These are phyloP conservation scores for Pimephales promelas DNA, from an alignment of 2,113 vertebrate genomes.

Conservation along the genomic window DNA sequence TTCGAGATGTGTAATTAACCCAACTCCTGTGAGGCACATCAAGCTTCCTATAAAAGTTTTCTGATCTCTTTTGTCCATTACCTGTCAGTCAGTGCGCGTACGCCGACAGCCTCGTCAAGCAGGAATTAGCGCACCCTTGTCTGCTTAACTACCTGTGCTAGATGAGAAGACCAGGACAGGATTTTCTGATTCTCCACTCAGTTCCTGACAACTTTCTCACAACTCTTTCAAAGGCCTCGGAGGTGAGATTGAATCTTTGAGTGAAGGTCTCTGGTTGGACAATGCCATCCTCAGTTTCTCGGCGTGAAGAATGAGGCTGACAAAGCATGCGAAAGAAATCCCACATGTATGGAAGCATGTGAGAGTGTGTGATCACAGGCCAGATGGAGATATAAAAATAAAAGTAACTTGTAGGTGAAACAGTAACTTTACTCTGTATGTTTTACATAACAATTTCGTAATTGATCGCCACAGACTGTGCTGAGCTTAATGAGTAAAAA, in stretches of 20 bases:
- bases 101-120: constrained; percentile 41
- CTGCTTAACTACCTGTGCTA: constrained; percentile 45
- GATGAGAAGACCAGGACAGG: neutral
- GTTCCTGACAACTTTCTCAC: constrained; percentile 1
- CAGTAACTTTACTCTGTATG: neutral
- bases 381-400: constrained; percentile 15
- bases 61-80: constrained; percentile 49
- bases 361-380: neutral
- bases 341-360: neutral
- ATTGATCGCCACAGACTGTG: neutral
- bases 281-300: constrained; percentile 1
- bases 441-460: neutral
- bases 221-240: constrained; percentile 13
- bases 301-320: neutral
- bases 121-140: constrained; percentile 52
- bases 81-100: constrained; percentile 52
- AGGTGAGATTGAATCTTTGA: constrained; percentile 16
- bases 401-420: neutral
- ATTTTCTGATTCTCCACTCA: constrained; percentile 10
- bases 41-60: constrained; percentile 43
- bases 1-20: constrained; percentile 56
- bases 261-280: constrained; percentile 21
- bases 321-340: constrained; percentile 17
- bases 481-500: neutral
- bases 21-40: constrained; percentile 27